Base-by-base conservation (phyloP, 2,113 vertebrate genomes). In the Takifugu flavidus region DNA sequence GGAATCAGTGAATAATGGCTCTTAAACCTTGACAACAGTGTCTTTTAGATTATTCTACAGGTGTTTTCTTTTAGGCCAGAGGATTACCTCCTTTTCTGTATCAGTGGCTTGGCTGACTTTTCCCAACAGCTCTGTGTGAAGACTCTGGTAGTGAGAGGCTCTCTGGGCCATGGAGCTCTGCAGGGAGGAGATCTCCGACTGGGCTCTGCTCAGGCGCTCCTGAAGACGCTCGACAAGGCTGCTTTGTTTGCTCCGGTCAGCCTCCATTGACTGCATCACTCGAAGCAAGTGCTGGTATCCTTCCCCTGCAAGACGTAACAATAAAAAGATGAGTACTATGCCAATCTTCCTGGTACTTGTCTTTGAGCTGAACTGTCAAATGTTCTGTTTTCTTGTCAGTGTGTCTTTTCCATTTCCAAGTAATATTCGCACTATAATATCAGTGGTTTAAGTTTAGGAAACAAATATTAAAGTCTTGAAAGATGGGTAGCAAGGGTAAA, bases 51-150 rank as follows among this genome's bases (percentile, higher is more conserved):
- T 31, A 6, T 31, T 31, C 6, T 31, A 31, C 29, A 31, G 34
- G 11, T 39, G 11, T 39, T 10, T 39, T 31, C 3, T 31, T 44
- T 45, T 14, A 31, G 5, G 47, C 14, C 5, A n/a, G 15, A 25
- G 47, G 44, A n/a, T 3, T 25, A 90, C 96, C 89, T 97, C 93
- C 85, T 80, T 92, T 74, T 98, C 91, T 11, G 94, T 87, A 63
- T 79, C 90, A 31, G 75, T 88, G 56, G 92, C 81, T 70, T 90
- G 92, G 70, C 91, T 90, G 82, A 88, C 92, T 86, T 93, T 96
- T 73, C 94, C 93, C 82, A 95, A 54, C 2, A 98, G 88, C 57
- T 98, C 94, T 13, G 92, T 89, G 84, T 98, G 95, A 77, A 98
- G 93, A 70, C 80, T 83, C 72, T 95, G 92, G 87, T 94, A 96